Base-by-base conservation (phyloP, 1,140 invertebrate genomes). In the Hyposmocoma kahamanoa region DNA sequence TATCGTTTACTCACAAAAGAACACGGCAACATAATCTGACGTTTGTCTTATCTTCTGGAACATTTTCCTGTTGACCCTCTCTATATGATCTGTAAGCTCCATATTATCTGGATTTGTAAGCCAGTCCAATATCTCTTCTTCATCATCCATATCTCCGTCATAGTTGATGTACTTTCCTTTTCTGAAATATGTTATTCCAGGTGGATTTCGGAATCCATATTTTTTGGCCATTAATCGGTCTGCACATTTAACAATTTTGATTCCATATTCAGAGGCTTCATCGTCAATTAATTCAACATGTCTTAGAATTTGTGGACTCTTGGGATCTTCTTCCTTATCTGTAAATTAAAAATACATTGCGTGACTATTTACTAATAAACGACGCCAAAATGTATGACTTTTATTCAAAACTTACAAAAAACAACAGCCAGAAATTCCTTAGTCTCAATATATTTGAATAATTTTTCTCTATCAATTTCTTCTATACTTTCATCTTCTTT, bases 201-300 rank as follows among this genome's bases (percentile, higher is more conserved):
- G 96, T 21, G 95, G 95, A 72, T 95, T 94, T 59, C 95, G 89
- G 69, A 91, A 96, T 1, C 96, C 96, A 79, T 96, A 97, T 72
- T 97, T 98, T 79, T 98, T 98, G 1, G 96, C 96, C 94, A 98
- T 97, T 13, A 97, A 70, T 17, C 92, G 89, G 84, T 98, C 96
- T 64, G 90, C 91, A 87, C 95, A 95, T 87, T 97, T 95, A 0
- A 96, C 95, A 47, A 98, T 92, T 86, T 95, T 94, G 56, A 97
- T 96, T 45, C 95, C 96, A 84, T 96, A 98, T 77, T 97, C 94
- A 0, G 91, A 86, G 11, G 95, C 96, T 86, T 97, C 96, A 64
- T 97, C 95, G 62, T 97, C 96, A 57, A 97, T 97, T 36, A 97
- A 83, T 82, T 97, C 96, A 26, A 97, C 90, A 68, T 96, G 94